Evolutionary conservation across 2,797 vertebrate species (phyloP).

Genomic region (Pogonophryne albipinna): DNA sequence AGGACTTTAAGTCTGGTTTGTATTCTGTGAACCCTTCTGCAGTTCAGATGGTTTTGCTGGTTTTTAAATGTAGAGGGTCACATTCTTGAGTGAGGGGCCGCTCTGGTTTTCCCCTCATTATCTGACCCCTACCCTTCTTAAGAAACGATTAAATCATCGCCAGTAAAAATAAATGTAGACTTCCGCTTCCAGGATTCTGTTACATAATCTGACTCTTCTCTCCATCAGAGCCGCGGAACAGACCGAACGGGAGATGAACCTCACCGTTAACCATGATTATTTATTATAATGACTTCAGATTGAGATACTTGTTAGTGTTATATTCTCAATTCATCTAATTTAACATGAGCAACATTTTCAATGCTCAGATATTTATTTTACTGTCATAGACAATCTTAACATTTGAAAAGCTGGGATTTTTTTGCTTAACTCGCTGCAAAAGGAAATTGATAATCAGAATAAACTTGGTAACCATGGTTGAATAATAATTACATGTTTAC

Average conservation of each 20-base stretch:
- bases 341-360: too few relatives aligned
- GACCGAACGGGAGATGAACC: too few relatives aligned
- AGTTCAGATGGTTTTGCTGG: background rate
- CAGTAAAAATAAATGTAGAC: constrained; percentile 31
- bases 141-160: constrained; percentile 3
- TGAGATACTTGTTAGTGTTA: too few relatives aligned
- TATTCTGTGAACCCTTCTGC: background rate
- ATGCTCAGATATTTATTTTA: background rate
- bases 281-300: too few relatives aligned
- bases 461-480: background rate
- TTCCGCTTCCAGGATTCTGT: background rate
- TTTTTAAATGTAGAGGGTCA: constrained; percentile 1
- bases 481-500: constrained; percentile 23
- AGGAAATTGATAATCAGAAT: background rate
- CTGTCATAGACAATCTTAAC: background rate
- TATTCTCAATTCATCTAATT: too few relatives aligned
- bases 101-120: constrained; percentile 18
- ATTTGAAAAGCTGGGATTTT: background rate
- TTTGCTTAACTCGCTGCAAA: background rate
- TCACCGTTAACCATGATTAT: too few relatives aligned
- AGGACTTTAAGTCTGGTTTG: too few relatives aligned
- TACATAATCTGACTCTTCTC: constrained; percentile 16
- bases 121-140: constrained; percentile 13
- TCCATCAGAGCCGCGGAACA: background rate
- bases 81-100: background rate